phyloP scores from a whole-genome alignment of 2,797 vertebrate species.

The Aulostomus chinensis region DNA sequence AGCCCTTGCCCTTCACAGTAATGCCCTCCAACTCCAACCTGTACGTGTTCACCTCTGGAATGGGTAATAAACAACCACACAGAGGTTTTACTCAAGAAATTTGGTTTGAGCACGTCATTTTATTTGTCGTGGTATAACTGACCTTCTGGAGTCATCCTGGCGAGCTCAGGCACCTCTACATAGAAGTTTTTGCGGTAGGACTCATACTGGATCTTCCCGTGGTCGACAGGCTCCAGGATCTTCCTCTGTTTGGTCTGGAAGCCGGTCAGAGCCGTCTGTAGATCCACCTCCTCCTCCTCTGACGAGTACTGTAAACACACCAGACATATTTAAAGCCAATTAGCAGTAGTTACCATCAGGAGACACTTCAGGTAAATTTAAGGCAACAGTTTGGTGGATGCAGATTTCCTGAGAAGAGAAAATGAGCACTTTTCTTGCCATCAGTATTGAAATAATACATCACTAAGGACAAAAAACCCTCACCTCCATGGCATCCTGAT shows the following conservation, averaged over 20 bases:
- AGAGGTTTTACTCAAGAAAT: neutral
- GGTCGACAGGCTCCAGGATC: constrained; percentile 96
- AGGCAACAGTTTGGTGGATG: too few relatives aligned
- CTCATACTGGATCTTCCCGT: constrained; percentile 96
- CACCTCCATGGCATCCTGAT: constrained; percentile 99
- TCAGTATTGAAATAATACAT: too few relatives aligned
- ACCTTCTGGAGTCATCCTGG: constrained; percentile 94
- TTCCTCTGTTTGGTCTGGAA: constrained; percentile 99
- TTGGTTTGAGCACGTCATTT: too few relatives aligned
- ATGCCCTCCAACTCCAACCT: constrained; percentile 95
- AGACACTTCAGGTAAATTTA: too few relatives aligned
- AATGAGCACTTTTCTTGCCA: too few relatives aligned
- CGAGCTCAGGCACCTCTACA: constrained; percentile 96
- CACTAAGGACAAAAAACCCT: constrained; percentile 17
- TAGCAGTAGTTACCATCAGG: neutral
- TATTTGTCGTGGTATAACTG: too few relatives aligned
- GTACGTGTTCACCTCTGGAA: constrained; percentile 87
- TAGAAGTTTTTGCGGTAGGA: constrained; percentile 97
- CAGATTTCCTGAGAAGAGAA: too few relatives aligned
- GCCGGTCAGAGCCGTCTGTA: constrained; percentile 95
- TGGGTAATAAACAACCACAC: neutral
- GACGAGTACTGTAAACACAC: constrained; percentile 89
- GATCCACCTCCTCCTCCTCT: constrained; percentile 97
- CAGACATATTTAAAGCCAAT: neutral
- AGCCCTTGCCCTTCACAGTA: constrained; percentile 94